Base-by-base conservation (phyloP, 2,888 invertebrate genomes). In the Norana najaformis region DNA sequence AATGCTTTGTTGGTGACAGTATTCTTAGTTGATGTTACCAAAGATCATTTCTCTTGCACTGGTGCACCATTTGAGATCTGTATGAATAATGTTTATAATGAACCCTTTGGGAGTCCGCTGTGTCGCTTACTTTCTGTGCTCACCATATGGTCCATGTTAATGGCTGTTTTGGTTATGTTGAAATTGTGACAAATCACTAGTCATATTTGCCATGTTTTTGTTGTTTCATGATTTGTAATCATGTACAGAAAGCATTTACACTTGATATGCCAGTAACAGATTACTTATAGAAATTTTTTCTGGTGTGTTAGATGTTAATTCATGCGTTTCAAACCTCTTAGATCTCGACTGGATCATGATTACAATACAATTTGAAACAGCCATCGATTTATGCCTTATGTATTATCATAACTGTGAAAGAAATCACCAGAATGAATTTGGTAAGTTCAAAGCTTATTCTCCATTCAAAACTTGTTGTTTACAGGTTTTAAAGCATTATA, bases 201-300 rank as follows among this genome's bases (percentile, higher is more conserved):
- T 69, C 69, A 69, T 69, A 30, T 69, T 69, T 69, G 69, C 69
- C 69, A 69, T 30, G 30, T 69, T 69, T 47, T 69, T 69, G 23
- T 47, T 47, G 5, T 47, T 23, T 47, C 69, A 69, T 69, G 69
- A 69, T 30, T 69, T 69, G n/a, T 69, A n/a, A n/a, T n/a, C 30
- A n/a, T 69, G 69, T 69, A 47, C 47, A 47, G 69, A 69, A 47
- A 47, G 47, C 47, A 69, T 69, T 69, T 69, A 69, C n/a, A 69
- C 69, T n/a, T 69, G n/a, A n/a, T 69, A 69, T 69, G 69, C n/a
- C 69, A 69, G 69, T 69, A 69, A 69, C 69, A n/a, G n/a, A 69
- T 69, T 69, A 69, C n/a, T n/a, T 47, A 8, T 11, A 69, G n/a
- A 69, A 69, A 69, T 47, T 47, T 8, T n/a, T 69, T 69, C 69